phyloP scores from a whole-genome alignment of 2,797 vertebrate species.

The Enteromius viviparus region DNA sequence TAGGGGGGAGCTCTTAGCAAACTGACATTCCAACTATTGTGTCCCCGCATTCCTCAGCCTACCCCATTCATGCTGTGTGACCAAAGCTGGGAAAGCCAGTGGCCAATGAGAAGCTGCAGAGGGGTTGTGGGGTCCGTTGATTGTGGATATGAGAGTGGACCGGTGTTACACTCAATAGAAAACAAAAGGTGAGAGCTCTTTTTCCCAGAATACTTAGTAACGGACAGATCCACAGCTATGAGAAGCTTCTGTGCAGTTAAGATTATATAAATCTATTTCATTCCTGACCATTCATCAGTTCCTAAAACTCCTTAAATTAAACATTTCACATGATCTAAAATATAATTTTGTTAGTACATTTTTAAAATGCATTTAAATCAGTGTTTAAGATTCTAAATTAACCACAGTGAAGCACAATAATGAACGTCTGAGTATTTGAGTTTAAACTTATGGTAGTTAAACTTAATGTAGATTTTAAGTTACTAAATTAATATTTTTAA shows the following conservation, averaged over 20 bases:
- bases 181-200: conserved; percentile 76
- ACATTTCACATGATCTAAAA: background rate
- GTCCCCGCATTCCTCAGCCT: conserved; percentile 78
- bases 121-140: conserved; percentile 68
- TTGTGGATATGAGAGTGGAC: conserved; percentile 73
- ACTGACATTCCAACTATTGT: conserved; percentile 84
- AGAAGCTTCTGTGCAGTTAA: conserved; percentile 51
- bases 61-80: conserved; percentile 78
- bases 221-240: conserved; percentile 73
- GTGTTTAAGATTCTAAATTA: background rate
- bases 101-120: conserved; percentile 70
- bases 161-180: conserved; percentile 71
- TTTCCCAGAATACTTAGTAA: conserved; percentile 73
- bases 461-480: background rate
- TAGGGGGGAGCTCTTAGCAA: conserved; percentile 69
- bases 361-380: background rate
- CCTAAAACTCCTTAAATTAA: background rate
- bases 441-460: background rate
- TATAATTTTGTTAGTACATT: background rate
- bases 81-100: conserved; percentile 71
- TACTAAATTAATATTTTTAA: too few species aligned
- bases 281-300: background rate
- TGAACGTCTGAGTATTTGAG: background rate
- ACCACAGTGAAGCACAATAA: background rate
- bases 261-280: background rate